phyloP scores from a whole-genome alignment of 2,113 vertebrate species.

The Equus przewalskii region DNA sequence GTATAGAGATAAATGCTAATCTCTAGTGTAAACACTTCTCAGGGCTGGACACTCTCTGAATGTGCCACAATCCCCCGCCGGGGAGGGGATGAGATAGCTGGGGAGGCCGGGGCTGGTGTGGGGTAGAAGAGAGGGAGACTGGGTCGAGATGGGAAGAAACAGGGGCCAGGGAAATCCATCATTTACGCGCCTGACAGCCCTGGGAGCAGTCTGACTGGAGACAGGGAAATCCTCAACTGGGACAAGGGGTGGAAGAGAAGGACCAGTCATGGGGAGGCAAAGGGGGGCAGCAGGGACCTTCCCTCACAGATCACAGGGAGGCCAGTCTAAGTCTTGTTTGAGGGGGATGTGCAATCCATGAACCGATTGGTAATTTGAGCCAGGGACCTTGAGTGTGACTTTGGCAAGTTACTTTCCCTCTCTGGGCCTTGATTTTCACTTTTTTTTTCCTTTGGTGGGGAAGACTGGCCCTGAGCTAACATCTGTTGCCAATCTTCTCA shows the following conservation, averaged over 20 bases:
- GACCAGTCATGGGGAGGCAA: rapidly evolving
- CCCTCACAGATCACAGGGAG: rapidly evolving
- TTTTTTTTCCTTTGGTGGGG: no score
- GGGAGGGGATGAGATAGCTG: constrained; percentile 70
- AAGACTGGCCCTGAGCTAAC: no score
- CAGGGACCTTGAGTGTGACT: background rate
- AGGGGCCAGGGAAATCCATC: constrained; percentile 49
- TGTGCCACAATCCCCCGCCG: constrained; percentile 62
- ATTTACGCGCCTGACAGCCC: constrained; percentile 52
- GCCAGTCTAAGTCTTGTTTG: background rate
- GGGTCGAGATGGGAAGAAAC: constrained; percentile 13
- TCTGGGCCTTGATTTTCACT: background rate
- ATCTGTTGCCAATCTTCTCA: no score
- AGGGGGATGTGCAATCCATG: background rate
- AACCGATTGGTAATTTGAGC: background rate
- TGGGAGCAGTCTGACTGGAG: constrained; percentile 35
- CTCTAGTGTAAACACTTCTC: constrained; percentile 79
- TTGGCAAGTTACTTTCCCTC: background rate
- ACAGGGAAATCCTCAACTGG: background rate
- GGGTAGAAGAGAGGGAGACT: constrained; percentile 23
- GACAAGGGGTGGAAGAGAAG: background rate
- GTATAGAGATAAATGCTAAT: constrained; percentile 82
- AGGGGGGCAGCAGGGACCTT: rapidly evolving
- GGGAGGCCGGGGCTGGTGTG: background rate
- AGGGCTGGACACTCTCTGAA: constrained; percentile 64